Evolutionary conservation across 1,140 invertebrate species (phyloP).

Genomic region (Elymnias hypermnestra): DNA sequence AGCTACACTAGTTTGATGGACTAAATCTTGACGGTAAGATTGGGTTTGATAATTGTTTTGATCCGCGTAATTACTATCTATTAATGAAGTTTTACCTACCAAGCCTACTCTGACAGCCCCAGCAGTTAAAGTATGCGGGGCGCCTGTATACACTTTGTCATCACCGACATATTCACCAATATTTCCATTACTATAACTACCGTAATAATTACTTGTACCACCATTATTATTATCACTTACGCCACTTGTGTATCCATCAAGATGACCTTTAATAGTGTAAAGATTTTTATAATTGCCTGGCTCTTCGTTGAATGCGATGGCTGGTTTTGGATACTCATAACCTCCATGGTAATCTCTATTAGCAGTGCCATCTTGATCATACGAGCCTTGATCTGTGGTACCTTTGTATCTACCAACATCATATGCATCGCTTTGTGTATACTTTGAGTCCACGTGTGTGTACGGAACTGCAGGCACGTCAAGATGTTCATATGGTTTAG

Average conservation of each 20-base stretch:
- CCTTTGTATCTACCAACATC: conserved; percentile 27
- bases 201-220: conserved; percentile 18
- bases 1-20: conserved; percentile 36
- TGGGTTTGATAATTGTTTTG: conserved; percentile 34
- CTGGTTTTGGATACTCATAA: conserved; percentile 34
- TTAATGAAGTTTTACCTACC: conserved; percentile 70
- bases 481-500: conserved; percentile 51
- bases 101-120: conserved; percentile 69
- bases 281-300: conserved; percentile 14
- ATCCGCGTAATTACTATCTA: conserved; percentile 49
- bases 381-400: conserved; percentile 16
- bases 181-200: conserved; percentile 32
- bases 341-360: conserved; percentile 19
- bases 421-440: conserved; percentile 32
- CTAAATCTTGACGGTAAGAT: conserved; percentile 17
- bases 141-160: conserved; percentile 44
- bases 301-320: conserved; percentile 26
- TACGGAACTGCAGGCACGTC: conserved; percentile 46
- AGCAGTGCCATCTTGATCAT: too few relatives aligned
- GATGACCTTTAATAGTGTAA: conserved; percentile 13
- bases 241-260: conserved; percentile 14
- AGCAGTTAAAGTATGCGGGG: conserved; percentile 61
- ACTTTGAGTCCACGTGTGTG: conserved; percentile 35
- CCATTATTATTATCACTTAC: conserved; percentile 5
- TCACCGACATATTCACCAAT: conserved; percentile 46